Base-by-base conservation (phyloP, 2,797 vertebrate species). In the Nasua narica region DNA sequence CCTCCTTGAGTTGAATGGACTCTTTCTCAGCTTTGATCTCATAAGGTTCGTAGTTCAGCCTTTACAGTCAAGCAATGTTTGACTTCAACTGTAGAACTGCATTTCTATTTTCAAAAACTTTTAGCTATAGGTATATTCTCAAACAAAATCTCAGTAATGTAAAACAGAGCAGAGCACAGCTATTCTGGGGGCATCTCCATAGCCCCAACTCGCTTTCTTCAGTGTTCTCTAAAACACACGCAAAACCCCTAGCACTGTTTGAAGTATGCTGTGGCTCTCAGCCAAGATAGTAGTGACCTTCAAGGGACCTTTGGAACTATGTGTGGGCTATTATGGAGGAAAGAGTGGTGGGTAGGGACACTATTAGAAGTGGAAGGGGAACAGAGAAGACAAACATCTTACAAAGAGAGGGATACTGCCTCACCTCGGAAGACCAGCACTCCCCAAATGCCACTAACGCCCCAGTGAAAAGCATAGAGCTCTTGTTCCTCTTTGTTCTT, bases 21-120 rank as follows among this genome's bases (percentile, higher is more conserved):
- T 13, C 13, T 77, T 92, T 37, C 37, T 91, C 54, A 35, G 14
- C 52, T 85, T 86, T 92, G 12, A 87, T 83, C 46, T 62, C 77
- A 86, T 13, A 37, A 0, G 69, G 19, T 35, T 95, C 32, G 21
- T 21, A 93, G 32, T 89, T 91, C 32, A 87, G 27, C 18, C 35
- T 92, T 82, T 72, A 52, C 18, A 54, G 79, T 74, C 40, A 82
- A 76, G 25, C 43, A 65, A 18, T 76, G 48, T 60, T 96, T 78
- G 37, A 69, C 60, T 90, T 94, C 21, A 84, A 29, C 18, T 69
- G 52, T 91, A 67, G 29, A 88, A 82, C 8, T 32, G 12, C 15
- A 76, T 60, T 92, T 96, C 56, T 84, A n/a, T 92, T 96, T 93
- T 91, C 32, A 93, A 76, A 94, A 89, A 14, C 32, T 91, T 76